phyloP scores from a whole-genome alignment of 2,888 invertebrate species.

The Thymelicus acteon region DNA sequence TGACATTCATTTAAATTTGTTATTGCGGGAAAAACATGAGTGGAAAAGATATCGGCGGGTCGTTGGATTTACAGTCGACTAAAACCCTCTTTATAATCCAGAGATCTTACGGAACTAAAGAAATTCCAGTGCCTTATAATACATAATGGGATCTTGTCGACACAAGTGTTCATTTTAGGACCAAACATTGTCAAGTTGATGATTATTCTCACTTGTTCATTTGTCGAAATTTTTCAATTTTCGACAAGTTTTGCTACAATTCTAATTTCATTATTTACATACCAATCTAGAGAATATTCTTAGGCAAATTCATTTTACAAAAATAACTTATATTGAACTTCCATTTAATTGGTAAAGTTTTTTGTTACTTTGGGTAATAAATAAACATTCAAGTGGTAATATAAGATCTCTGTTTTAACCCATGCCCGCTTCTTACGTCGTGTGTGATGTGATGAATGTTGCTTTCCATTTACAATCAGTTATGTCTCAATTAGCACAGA shows the following conservation, averaged over 20 bases:
- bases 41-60: no score
- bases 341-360: no score
- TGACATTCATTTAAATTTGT: no score
- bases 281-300: neutral
- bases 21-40: no score
- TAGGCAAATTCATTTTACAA: neutral
- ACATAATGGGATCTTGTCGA: neutral
- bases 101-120: neutral
- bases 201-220: neutral
- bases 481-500: no score
- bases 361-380: slow-evolving; percentile 30
- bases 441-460: slow-evolving; percentile 60
- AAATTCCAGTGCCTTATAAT: neutral
- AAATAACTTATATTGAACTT: no score
- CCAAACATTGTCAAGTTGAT: neutral
- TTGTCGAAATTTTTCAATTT: neutral
- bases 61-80: no score
- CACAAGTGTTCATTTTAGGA: neutral
- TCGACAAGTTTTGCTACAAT: neutral
- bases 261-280: neutral
- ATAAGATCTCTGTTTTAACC: slow-evolving; percentile 57
- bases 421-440: slow-evolving; percentile 63
- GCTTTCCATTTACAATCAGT: slow-evolving; percentile 63
- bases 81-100: no score
- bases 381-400: slow-evolving; percentile 66